A percentile compares a stretch with the other conserved stretches of the same genome.
phyloP scores from a whole-genome alignment of 2,888 invertebrate genomes.

The Phyllotreta striolata region DNA sequence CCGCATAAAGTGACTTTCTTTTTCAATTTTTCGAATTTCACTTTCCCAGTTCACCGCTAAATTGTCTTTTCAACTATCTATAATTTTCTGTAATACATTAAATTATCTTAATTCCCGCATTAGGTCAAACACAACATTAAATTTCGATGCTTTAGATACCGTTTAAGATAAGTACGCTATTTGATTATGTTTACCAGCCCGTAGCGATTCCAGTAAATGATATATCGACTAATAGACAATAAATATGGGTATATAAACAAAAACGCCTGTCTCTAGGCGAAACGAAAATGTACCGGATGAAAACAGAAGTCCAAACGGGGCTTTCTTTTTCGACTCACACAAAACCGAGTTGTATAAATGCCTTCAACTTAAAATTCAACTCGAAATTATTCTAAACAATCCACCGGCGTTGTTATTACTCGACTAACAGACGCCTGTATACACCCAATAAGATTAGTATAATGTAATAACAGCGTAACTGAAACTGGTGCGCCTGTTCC shows the following conservation, averaged over 20 bases:
- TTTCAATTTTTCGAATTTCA: slow-evolving; percentile 32
- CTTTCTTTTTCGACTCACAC: slow-evolving; percentile 31
- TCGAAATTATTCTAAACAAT: no score
- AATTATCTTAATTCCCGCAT: slow-evolving; percentile 36
- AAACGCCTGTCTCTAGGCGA: slow-evolving; percentile 23
- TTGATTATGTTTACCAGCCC: slow-evolving; percentile 29
- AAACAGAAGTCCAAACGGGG: slow-evolving; percentile 18
- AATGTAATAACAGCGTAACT: no score
- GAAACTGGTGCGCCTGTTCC: no score
- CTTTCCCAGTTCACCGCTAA: slow-evolving; percentile 31
- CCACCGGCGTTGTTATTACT: no score
- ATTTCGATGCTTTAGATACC: slow-evolving; percentile 35
- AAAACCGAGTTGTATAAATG: no score
- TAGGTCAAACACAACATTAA: slow-evolving; percentile 34
- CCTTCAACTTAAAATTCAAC: no score
- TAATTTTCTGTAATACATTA: slow-evolving; percentile 38
- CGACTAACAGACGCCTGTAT: no score
- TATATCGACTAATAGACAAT: slow-evolving; percentile 24
- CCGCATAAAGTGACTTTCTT: slow-evolving; percentile 21
- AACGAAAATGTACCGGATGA: slow-evolving; percentile 24
- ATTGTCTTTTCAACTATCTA: slow-evolving; percentile 25
- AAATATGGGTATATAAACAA: slow-evolving; percentile 24
- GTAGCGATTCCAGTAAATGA: slow-evolving; percentile 19
- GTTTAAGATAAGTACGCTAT: slow-evolving; percentile 33
- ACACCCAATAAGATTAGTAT: no score